Evolutionary conservation across 2,113 vertebrate species (phyloP).

Genomic region (Anarrhichthys ocellatus): DNA sequence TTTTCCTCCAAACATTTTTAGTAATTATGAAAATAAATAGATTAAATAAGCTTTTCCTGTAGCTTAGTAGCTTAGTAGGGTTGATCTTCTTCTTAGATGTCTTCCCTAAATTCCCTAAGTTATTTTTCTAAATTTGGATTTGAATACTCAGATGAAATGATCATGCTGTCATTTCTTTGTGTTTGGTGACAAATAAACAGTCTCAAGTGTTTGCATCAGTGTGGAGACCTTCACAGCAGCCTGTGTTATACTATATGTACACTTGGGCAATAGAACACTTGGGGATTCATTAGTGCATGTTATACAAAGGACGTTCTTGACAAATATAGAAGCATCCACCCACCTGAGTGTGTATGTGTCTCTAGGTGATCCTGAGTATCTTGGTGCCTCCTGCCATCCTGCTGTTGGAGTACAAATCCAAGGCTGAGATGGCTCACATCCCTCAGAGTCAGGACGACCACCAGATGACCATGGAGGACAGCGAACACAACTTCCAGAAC

Average conservation of each 20-base stretch:
- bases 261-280: background rate
- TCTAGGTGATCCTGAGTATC: slow-evolving; percentile 97
- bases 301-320: background rate
- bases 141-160: background rate
- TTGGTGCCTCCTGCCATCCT: slow-evolving; percentile 95
- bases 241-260: background rate
- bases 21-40: background rate
- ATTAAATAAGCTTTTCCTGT: too few species aligned
- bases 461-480: slow-evolving; percentile 99
- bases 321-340: slow-evolving; percentile 41
- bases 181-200: background rate
- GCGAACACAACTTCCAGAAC: slow-evolving; percentile 95
- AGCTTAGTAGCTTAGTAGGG: background rate
- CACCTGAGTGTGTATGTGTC: slow-evolving; percentile 52
- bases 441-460: slow-evolving; percentile 98
- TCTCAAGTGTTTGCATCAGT: background rate
- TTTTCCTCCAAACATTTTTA: background rate
- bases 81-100: background rate
- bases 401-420: slow-evolving; percentile 97
- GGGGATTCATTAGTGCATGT: background rate
- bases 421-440: slow-evolving; percentile 99
- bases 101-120: background rate
- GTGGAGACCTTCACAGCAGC: background rate
- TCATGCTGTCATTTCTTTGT: background rate
- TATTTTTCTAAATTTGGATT: background rate